Conservation (phyloP, 2,888 invertebrate species). For the Ennomos quercinarius region DNA sequence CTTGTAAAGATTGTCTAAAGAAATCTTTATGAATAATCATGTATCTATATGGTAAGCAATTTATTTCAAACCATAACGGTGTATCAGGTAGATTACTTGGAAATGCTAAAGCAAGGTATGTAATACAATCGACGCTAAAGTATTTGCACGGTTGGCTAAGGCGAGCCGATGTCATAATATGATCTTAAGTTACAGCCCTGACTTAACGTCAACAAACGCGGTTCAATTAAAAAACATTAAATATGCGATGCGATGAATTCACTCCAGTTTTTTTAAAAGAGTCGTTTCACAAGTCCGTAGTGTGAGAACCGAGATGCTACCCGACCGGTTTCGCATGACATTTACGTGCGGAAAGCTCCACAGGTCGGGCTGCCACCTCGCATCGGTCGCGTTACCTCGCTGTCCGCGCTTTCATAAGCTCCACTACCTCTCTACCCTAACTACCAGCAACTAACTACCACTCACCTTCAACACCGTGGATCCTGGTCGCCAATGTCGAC, state of each 20-base stretch:
- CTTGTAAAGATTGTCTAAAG: too few relatives aligned
- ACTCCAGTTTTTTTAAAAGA: slow-evolving; percentile 84
- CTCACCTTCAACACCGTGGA: slow-evolving; percentile 86
- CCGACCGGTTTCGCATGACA: slow-evolving; percentile 62
- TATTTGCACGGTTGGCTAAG: slow-evolving; percentile 40
- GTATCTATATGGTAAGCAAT: slow-evolving; percentile 2
- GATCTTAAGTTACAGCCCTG: slow-evolving; percentile 50
- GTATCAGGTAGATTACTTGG: slow-evolving; percentile 34
- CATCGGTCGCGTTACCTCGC: slow-evolving; percentile 61
- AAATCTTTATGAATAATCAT: too few relatives aligned
- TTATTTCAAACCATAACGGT: slow-evolving; percentile 24
- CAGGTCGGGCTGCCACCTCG: slow-evolving; percentile 54
- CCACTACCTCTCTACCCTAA: slow-evolving; percentile 56
- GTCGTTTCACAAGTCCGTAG: slow-evolving; percentile 80
- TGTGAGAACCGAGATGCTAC: slow-evolving; percentile 79
- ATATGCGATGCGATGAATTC: slow-evolving; percentile 79
- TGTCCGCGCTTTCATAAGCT: slow-evolving; percentile 81
- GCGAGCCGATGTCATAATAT: slow-evolving; percentile 56
- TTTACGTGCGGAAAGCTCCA: slow-evolving; percentile 61
- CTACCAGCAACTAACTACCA: slow-evolving; percentile 52
- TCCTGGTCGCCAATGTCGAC: slow-evolving; percentile 75
- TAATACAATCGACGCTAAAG: slow-evolving; percentile 38
- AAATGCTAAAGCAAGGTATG: slow-evolving; percentile 33
- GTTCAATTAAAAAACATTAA: slow-evolving; percentile 77
- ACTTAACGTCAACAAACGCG: slow-evolving; percentile 63